Conservation (phyloP, 2,113 vertebrate species). For the Oncorhynchus gorbuscha region DNA sequence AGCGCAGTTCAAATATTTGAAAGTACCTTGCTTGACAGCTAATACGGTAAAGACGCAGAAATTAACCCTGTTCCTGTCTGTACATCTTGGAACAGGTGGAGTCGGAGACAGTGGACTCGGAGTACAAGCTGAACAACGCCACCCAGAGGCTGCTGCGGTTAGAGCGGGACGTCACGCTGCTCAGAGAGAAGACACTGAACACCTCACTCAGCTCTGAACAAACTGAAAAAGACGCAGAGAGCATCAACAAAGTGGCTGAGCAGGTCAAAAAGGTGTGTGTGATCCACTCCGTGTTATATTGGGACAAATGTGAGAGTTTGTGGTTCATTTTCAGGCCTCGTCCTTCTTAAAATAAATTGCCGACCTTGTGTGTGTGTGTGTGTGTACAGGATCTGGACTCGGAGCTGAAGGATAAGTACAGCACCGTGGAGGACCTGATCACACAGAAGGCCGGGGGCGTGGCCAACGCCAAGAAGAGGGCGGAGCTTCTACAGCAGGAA, state of each 20-base stretch:
- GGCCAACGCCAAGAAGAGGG: constrained; percentile 83
- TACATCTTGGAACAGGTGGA: constrained; percentile 76
- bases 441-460: constrained; percentile 82
- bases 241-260: constrained; percentile 74
- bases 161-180: constrained; percentile 79
- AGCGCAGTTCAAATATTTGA: too few species aligned
- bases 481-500: constrained; percentile 83
- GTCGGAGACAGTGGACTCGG: constrained; percentile 86
- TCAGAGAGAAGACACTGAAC: constrained; percentile 78
- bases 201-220: constrained; percentile 67
- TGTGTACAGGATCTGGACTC: constrained; percentile 78
- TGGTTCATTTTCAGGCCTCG: not conserved
- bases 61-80: too few species aligned
- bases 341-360: not conserved
- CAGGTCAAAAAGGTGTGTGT: constrained; percentile 76
- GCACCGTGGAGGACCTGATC: constrained; percentile 81
- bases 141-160: constrained; percentile 82
- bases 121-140: constrained; percentile 83
- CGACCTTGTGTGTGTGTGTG: not conserved
- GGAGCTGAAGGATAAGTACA: constrained; percentile 84
- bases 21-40: too few species aligned
- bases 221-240: constrained; percentile 74
- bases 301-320: not conserved
- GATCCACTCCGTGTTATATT: not conserved
- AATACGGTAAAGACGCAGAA: not conserved